Percentiles rank a stretch among this genome's conserved stretches.
Conservation (phyloP, 2,888 invertebrate genomes). For the Eremobia ochroleuca region DNA sequence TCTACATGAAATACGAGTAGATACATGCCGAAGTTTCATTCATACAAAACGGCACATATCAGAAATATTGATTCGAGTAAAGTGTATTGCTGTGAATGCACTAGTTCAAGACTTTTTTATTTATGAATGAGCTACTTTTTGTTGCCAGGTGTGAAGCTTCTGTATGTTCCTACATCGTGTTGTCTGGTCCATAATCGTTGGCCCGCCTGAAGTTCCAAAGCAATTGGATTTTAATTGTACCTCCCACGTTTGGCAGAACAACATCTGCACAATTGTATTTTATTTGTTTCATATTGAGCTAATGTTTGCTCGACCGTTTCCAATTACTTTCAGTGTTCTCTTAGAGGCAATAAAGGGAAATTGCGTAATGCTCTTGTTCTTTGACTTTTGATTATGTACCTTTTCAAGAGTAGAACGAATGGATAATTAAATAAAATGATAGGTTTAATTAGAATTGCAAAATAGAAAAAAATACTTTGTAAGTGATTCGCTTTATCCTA, state of each 20-base stretch:
- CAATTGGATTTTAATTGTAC: constrained; percentile 63
- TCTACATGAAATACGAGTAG: background rate
- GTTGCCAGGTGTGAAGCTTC: constrained; percentile 24
- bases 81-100: background rate
- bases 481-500: background rate
- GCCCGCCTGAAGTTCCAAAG: constrained; percentile 54
- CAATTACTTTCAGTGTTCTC: constrained; percentile 61
- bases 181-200: constrained; percentile 53
- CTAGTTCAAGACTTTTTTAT: background rate
- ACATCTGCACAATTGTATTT: constrained; percentile 59
- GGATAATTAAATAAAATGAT: background rate
- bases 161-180: constrained; percentile 10
- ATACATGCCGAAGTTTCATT: constrained; percentile 1
- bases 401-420: constrained; percentile 5
- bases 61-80: background rate
- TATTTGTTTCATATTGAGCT: constrained; percentile 64
- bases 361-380: constrained; percentile 51
- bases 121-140: background rate
- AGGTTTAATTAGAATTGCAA: constrained; percentile 24
- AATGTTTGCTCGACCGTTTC: constrained; percentile 60
- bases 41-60: background rate
- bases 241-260: constrained; percentile 59
- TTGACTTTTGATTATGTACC: constrained; percentile 21
- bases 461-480: background rate
- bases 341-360: constrained; percentile 56